Evolutionary conservation across 2,113 vertebrate species (phyloP), one percentile per base, ranked within the genome.

Genomic region (Herpetotheres cachinnans): DNA sequence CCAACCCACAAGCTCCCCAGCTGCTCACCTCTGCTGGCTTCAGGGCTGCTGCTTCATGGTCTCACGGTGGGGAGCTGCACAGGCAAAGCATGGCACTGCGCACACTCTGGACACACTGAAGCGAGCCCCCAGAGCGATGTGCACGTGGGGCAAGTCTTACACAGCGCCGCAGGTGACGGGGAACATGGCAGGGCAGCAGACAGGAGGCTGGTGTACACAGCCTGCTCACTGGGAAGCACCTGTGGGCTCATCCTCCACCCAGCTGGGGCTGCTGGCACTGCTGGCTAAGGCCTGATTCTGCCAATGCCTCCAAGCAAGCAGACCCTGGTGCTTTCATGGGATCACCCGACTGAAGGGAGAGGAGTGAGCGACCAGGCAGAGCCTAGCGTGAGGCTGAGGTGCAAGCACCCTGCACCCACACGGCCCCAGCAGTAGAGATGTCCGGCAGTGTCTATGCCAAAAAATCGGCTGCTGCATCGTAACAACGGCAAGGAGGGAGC

Each of bases 111-210:
- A 59, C 32, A 71, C 59, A 55, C 29, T 5, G 5, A 36, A 73
- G 44, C 3, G 3, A 65, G 62, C 32, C 52, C 44, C 34, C 6
- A 2, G 70, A 67, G 77, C 1, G 16, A 18, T 1, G 17, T 0
- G 14, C 2, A 0, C 0, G 0, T 1, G 4, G 42, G 34, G 21
- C 6, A 47, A 89, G 56, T 18, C 84, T 42, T 12, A 38, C 61
- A 13, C 38, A 9, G 58, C 17, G 7, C 22, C 1, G 0, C 8
- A 5, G 34, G 50, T 34, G 62, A 70, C 3, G 22, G 40, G 17
- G 27, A 74, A 62, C 3, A 0, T 11, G 14, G 46, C 82, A 84
- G 54, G 55, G 32, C 38, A 65, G 56, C 74, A 65, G 47, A 62
- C 42, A 4, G 9, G n/a, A 20, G 20, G n/a, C 4, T 87, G 69